Evolutionary conservation across 2,797 vertebrate genomes (phyloP).

Genomic region (Limosa lapponica): DNA sequence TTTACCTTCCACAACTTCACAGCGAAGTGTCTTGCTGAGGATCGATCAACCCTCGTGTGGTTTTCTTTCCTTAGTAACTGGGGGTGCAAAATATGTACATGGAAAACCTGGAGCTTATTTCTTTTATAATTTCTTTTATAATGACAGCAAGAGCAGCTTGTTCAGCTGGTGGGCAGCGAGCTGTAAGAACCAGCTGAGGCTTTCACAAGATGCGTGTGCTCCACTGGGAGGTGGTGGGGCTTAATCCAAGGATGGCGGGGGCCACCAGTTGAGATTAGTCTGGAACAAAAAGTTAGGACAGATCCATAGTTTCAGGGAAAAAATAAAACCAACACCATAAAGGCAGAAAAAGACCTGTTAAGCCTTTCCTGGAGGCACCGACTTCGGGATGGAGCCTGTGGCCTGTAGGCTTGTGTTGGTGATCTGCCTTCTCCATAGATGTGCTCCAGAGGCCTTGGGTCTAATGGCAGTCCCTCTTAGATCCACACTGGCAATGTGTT

Average conservation of each 20-base stretch:
- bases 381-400: background rate
- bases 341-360: background rate
- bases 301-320: background rate
- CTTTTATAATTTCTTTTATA: background rate
- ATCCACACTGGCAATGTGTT: fast-evolving
- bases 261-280: background rate
- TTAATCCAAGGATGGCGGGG: background rate
- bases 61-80: background rate
- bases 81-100: background rate
- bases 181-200: background rate
- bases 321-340: no score
- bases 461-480: background rate
- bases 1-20: background rate
- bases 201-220: background rate
- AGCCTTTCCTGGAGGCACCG: background rate
- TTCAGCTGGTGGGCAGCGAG: background rate
- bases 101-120: background rate
- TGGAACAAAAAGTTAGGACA: background rate
- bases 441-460: background rate
- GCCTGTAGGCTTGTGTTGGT: background rate
- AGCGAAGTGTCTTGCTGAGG: background rate
- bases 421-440: background rate
- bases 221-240: background rate
- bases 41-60: fast-evolving
- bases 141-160: background rate